Evolutionary conservation across 2,113 vertebrate species (phyloP).

Genomic region (Cyanocitta stelleri): DNA sequence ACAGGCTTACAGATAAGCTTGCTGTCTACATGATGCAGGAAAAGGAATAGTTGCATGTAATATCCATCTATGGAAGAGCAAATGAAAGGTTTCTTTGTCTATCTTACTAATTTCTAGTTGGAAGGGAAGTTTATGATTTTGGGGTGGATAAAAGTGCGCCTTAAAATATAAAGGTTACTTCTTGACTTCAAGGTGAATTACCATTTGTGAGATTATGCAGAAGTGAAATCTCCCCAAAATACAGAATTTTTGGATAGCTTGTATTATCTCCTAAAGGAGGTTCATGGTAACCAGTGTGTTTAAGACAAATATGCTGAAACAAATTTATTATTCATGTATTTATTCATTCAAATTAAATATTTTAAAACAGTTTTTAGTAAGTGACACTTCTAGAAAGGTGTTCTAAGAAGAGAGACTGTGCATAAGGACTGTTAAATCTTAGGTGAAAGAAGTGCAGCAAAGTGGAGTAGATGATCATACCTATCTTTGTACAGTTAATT

Average conservation of each 20-base stretch:
- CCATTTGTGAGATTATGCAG: neutral
- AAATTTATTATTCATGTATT: neutral
- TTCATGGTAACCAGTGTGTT: neutral
- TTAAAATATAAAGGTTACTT: neutral
- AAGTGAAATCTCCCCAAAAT: neutral
- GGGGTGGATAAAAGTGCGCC: fast-evolving
- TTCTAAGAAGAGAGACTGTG: neutral
- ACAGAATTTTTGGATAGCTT: neutral
- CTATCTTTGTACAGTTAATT: neutral
- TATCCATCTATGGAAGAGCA: neutral
- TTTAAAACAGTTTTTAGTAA: neutral
- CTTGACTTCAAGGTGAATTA: neutral
- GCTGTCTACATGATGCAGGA: neutral
- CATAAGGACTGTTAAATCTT: neutral
- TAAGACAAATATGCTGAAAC: neutral
- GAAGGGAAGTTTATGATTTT: neutral
- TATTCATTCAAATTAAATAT: no score
- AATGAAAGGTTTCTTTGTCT: neutral
- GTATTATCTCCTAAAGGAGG: neutral
- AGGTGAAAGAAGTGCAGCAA: neutral
- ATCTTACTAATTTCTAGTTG: neutral
- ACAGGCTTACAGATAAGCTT: neutral
- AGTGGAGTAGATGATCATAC: neutral
- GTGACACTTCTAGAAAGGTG: neutral
- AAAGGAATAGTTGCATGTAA: neutral